Conservation (phyloP, 2,797 vertebrate species). For the Syngnathus acus region DNA sequence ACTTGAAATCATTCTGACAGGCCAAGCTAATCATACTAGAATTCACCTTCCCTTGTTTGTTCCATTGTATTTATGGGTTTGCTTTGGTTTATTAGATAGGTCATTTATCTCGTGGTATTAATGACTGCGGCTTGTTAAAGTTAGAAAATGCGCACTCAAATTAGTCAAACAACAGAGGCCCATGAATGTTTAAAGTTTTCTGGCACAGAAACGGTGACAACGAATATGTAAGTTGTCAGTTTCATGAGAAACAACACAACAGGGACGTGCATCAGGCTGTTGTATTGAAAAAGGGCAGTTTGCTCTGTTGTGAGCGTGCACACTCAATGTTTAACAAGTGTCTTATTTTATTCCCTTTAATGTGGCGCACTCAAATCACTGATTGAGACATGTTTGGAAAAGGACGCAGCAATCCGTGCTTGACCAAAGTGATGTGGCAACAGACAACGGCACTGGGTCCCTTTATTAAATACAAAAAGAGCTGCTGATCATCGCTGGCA, state of each 20-base stretch:
- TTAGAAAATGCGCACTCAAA: not conserved
- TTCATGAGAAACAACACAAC: conserved; percentile 21
- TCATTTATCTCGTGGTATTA: not conserved
- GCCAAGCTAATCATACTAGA: not conserved
- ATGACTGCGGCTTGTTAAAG: not conserved
- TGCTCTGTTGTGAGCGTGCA: no score
- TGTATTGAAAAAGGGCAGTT: no score
- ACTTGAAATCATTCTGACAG: not conserved
- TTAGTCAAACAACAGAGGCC: not conserved
- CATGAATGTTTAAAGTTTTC: not conserved
- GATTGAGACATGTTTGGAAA: no score
- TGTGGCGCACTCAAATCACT: no score
- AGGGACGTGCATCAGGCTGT: conserved; percentile 3
- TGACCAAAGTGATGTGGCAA: no score
- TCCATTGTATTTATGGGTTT: not conserved
- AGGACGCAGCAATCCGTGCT: no score
- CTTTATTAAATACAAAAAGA: no score
- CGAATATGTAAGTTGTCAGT: conserved; percentile 11
- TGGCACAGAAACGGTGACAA: not conserved
- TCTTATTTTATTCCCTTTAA: no score
- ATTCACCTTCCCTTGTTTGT: not conserved
- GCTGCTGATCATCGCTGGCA: no score
- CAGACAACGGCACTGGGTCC: no score
- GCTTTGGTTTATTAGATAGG: not conserved
- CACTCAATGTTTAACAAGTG: no score